Base-by-base conservation (phyloP, 1,140 invertebrate species). In the Diabrotica undecimpunctata region DNA sequence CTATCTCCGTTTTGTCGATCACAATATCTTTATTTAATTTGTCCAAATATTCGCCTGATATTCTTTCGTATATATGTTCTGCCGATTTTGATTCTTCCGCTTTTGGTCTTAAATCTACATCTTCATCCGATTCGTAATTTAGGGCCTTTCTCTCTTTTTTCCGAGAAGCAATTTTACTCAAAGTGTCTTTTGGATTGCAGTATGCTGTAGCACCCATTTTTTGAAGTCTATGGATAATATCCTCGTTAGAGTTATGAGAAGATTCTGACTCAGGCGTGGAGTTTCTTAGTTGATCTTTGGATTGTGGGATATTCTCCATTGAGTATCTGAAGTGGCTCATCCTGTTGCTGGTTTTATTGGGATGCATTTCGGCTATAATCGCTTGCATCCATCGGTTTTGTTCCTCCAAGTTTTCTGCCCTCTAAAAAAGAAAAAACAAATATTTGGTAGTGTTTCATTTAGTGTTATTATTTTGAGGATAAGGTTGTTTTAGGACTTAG, bases 321-420 rank as follows among this genome's bases (percentile, higher is more conserved):
- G 78, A 80, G 69, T 80, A 77, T 12, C 79, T 68, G 59, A 79
- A 79, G 61, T 79, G 78, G 36, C 63, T 67, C 55, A 78, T 61
- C 58, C 65, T 70, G 46, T 62, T 69, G 11, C 57, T 56, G 54
- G 54, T 64, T 12, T 72, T 66, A 7, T 11, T 70, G 62, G 72
- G 66, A 54, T 78, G 77, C 62, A 80, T 71, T 0, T 79, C 76
- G 46, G 76, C 69, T 9, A 81, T 69, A 7, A 82, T 70, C 6
- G 78, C 78, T 70, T 80, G 73, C 68, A 82, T 77, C 81, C 81
- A 82, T 60, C 77, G 73, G 54, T 80, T 79, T 60, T 81, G 77
- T 8, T 78, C 75, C 36, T 66, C 61, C 54, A 72, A 69, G 61
- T 71, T 78, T 56, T 77, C 73, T 1, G 80, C 79, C 68, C 79